Conservation (phyloP, 2,113 vertebrate species). For the Caracal caracal region DNA sequence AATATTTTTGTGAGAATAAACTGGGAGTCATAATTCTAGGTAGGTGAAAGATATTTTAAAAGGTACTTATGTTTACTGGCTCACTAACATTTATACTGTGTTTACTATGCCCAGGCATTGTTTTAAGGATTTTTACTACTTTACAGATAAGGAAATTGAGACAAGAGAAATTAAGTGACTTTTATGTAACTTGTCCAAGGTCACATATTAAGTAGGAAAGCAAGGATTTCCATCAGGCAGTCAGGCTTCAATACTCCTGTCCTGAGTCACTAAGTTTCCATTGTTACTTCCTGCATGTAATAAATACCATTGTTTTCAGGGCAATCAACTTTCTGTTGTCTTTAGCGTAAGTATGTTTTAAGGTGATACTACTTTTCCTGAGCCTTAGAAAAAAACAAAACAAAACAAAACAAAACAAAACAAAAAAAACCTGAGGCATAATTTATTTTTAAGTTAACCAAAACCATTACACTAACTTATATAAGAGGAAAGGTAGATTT, state of each 20-base stretch:
- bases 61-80: background rate
- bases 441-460: constrained; percentile 17
- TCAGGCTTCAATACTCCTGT: background rate
- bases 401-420: background rate
- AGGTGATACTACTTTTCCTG: background rate
- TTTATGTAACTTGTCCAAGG: background rate
- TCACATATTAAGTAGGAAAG: background rate
- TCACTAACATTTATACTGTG: background rate
- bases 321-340: background rate
- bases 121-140: background rate
- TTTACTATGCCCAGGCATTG: background rate
- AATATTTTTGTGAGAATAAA: background rate
- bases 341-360: background rate
- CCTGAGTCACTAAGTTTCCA: background rate
- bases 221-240: background rate
- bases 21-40: background rate
- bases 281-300: background rate
- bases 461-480: background rate
- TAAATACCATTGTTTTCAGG: background rate
- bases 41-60: background rate
- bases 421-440: background rate
- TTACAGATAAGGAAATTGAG: background rate
- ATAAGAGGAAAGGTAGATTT: background rate
- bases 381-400: background rate
- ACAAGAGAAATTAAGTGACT: background rate